Percentiles rank a stretch among this genome's conserved stretches.
phyloP scores from a whole-genome alignment of 2,113 vertebrate species.

The Sturnira hondurensis region DNA sequence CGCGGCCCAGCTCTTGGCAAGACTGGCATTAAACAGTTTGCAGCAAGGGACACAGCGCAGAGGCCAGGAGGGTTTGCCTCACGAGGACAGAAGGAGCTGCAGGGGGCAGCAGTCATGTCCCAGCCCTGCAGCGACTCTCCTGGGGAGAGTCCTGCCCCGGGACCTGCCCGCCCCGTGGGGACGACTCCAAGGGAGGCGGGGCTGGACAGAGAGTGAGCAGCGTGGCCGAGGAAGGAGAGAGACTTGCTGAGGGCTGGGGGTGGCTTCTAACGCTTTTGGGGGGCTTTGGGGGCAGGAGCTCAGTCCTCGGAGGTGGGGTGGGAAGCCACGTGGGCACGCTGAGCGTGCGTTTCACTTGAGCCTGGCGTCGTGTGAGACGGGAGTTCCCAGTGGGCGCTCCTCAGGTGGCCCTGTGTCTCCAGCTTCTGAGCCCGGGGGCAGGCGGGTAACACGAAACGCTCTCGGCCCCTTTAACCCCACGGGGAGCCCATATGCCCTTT shows the following conservation, averaged over 20 bases:
- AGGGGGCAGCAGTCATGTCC: neutral
- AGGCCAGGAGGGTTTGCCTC: neutral
- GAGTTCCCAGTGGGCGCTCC: fast-evolving
- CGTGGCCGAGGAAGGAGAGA: neutral
- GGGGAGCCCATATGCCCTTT: neutral
- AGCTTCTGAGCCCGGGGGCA: neutral
- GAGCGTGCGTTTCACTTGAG: neutral
- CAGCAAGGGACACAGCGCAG: neutral
- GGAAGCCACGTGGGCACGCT: neutral
- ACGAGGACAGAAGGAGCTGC: neutral
- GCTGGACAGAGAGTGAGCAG: no score
- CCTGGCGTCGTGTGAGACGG: neutral
- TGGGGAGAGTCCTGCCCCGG: neutral
- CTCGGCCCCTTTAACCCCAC: neutral
- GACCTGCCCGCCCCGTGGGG: no score
- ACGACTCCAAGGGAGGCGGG: neutral
- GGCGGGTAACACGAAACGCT: fast-evolving
- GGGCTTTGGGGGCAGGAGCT: neutral
- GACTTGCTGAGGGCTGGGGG: neutral
- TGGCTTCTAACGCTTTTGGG: neutral
- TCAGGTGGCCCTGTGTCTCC: neutral
- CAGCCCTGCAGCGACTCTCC: neutral
- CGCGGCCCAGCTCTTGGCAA: neutral
- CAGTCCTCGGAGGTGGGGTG: neutral
- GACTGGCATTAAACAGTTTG: neutral